Conservation (phyloP, 2,888 invertebrate species). For the Schrankia costaestrigalis region DNA sequence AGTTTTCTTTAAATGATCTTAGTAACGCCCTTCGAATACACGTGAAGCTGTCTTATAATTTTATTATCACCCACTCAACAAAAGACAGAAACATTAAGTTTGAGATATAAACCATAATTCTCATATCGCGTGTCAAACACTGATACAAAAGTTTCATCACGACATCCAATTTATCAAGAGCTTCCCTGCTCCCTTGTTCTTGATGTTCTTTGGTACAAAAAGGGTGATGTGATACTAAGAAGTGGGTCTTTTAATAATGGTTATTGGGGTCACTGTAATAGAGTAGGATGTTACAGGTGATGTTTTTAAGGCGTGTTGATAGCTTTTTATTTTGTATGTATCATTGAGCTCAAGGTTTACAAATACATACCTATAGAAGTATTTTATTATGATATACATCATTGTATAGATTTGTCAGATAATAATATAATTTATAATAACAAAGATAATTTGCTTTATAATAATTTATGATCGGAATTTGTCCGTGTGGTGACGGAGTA, state of each 20-base stretch:
- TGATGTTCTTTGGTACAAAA: neutral
- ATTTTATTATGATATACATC: no score
- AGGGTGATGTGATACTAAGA: conserved; percentile 9
- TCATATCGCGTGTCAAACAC: conserved; percentile 62
- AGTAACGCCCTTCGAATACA: neutral
- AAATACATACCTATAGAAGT: no score
- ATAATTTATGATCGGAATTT: no score
- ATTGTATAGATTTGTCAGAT: no score
- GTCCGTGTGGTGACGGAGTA: no score
- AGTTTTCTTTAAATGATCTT: neutral
- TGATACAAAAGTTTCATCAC: conserved; percentile 41
- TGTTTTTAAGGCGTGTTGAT: conserved; percentile 38
- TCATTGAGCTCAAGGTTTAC: conserved; percentile 6
- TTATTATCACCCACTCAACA: conserved; percentile 34
- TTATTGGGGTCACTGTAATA: conserved; percentile 32
- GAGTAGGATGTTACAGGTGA: conserved; percentile 35
- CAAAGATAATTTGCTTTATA: no score
- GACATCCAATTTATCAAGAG: conserved; percentile 21
- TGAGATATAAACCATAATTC: conserved; percentile 63
- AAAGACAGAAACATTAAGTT: conserved; percentile 46
- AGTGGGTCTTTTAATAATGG: conserved; percentile 27
- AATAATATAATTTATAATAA: no score
- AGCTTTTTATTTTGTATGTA: conserved; percentile 34
- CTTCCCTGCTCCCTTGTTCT: conserved; percentile 9
- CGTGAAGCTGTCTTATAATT: conserved; percentile 1